These are phyloP conservation scores for Otis tarda DNA, from an alignment of 2,113 vertebrate species.

Conservation along the genomic window DNA sequence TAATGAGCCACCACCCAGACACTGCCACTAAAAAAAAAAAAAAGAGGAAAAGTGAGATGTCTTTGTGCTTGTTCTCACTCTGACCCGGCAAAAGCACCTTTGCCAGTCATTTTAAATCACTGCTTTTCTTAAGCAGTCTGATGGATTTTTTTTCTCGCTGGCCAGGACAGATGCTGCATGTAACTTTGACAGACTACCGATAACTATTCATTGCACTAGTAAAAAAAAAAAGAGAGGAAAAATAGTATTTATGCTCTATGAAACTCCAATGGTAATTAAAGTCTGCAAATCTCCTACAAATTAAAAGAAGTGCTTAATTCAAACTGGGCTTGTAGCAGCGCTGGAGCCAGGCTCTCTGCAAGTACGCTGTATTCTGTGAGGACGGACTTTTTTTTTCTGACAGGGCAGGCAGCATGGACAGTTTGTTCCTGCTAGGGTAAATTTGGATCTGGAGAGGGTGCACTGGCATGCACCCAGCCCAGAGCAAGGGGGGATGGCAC, in stretches of 20 bases:
- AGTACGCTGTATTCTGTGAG: background rate
- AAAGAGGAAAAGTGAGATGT: background rate
- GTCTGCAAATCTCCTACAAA: background rate
- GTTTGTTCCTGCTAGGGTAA: background rate
- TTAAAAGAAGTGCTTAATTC: background rate
- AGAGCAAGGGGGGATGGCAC: too few relatives aligned
- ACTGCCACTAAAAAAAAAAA: background rate
- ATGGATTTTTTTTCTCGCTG: background rate
- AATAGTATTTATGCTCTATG: background rate
- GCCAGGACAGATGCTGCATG: background rate
- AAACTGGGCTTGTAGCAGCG: rapidly evolving
- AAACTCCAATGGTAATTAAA: background rate
- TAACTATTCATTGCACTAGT: background rate
- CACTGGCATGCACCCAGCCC: background rate
- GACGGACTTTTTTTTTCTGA: background rate
- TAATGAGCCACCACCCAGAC: constrained; percentile 44
- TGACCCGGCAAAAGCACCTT: background rate
- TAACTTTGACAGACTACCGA: background rate
- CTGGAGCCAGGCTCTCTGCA: background rate
- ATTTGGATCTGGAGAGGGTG: background rate
- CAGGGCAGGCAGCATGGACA: background rate
- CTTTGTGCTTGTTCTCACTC: background rate
- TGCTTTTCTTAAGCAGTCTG: background rate
- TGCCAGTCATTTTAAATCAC: background rate
- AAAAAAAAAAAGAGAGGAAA: background rate